Base-by-base conservation (phyloP, 2,888 invertebrate species). In the Seira ritae region DNA sequence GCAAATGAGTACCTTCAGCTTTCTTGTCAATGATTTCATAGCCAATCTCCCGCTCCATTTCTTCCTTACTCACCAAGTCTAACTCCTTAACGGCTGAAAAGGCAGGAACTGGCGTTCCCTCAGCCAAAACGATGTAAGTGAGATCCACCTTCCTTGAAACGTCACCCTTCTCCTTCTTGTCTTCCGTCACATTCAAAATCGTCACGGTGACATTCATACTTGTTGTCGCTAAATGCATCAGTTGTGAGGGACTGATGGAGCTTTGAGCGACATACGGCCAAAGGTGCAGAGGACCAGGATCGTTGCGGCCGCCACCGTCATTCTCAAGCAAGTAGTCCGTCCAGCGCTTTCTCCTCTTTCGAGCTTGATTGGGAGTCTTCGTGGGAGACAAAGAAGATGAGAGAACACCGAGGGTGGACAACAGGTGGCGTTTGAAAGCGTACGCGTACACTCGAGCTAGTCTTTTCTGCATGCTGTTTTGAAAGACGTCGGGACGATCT, bases 11-110 rank as follows among this genome's bases (percentile, higher is more conserved):
- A 88, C 89, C 87, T 87, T 89, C 86, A 50, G 89, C 89, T 80
- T 89, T 88, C 74, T 88, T 88, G 22, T 85, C 84, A 68, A 88
- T 87, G 70, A 89, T 86, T 84, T 87, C 86, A 66, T 89, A 87
- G 3, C 87, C 88, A 10, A 89, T 85, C 65, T 80, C 76, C 0
- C 72, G 17, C 68, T 89, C 89, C 89, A 89, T 89, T 67, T 89
- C 89, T n/a, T 71, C 46, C 37, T 86, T 86, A 24, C 84, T 83
- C 1, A 88, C 84, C 15, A 85, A 50, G 1, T 81, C 77, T 24
- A 89, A 76, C 42, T 89, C 88, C 66, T 88, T 86, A 31, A 88
- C 89, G 4, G 89, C 89, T 0, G 87, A 85, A 42, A 85, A 73
- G 12, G 85, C 89, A 17, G 85, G 86, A 19, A 89, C 79, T 8